phyloP scores from a whole-genome alignment of 2,888 invertebrate species.

The Ectemnius continuus region DNA sequence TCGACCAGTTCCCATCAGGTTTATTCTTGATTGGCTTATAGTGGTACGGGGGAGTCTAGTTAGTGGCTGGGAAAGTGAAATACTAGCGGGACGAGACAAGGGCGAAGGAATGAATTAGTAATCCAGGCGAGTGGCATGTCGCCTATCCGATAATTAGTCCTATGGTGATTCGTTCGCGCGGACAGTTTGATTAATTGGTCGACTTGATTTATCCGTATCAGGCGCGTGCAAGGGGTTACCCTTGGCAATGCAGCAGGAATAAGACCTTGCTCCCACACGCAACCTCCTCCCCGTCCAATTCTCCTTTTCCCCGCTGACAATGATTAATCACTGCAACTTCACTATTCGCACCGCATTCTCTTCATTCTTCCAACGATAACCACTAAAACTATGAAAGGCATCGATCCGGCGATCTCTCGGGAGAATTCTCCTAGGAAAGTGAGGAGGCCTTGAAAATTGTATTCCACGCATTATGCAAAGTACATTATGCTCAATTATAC shows the following conservation, averaged over 20 bases:
- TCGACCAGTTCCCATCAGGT: no score
- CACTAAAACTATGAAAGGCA: no score
- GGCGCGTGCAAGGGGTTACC: conserved; percentile 37
- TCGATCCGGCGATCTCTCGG: no score
- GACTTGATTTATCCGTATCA: conserved; percentile 34
- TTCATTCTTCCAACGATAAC: neutral
- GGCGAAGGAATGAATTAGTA: no score
- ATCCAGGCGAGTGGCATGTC: neutral
- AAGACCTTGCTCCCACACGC: neutral
- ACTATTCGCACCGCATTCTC: conserved; percentile 21
- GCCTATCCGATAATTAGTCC: conserved; percentile 28
- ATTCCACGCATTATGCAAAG: no score
- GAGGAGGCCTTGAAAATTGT: no score
- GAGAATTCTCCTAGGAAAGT: no score
- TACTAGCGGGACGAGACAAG: no score
- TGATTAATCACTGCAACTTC: conserved; percentile 43
- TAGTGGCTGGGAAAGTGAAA: no score
- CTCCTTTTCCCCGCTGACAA: conserved; percentile 17
- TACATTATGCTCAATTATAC: no score
- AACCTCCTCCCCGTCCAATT: conserved; percentile 24
- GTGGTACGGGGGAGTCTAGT: no score
- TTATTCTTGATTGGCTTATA: no score
- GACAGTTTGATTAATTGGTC: conserved; percentile 45
- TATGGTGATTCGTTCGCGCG: conserved; percentile 33
- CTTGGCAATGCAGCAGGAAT: conserved; percentile 23